Conservation (phyloP, 2,113 vertebrate genomes). For the Phyllopteryx taeniolatus region DNA sequence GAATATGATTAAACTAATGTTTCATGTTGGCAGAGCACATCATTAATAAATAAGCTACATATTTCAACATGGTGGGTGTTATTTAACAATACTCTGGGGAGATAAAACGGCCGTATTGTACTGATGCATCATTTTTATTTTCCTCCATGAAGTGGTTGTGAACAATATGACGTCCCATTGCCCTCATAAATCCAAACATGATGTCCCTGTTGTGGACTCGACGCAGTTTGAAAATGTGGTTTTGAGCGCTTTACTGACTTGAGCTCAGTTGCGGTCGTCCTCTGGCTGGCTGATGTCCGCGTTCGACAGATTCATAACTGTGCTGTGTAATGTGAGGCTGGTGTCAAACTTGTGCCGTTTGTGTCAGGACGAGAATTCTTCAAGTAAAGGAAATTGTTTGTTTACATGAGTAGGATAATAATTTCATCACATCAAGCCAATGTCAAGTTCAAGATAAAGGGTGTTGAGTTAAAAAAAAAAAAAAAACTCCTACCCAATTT, state of each 20-base stretch:
- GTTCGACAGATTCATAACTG: not conserved
- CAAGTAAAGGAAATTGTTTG: not conserved
- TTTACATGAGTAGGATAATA: not conserved
- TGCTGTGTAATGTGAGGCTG: not conserved
- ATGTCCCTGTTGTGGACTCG: conserved; percentile 3
- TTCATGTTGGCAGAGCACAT: not conserved
- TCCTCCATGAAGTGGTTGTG: not conserved
- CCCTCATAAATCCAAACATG: conserved; percentile 27
- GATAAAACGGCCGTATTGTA: not conserved
- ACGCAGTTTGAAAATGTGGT: conserved; percentile 25
- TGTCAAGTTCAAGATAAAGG: no score
- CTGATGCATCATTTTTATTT: conserved; percentile 23
- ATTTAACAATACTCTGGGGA: not conserved
- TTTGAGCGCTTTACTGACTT: conserved; percentile 3
- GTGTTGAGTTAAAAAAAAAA: not conserved
- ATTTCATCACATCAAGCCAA: not conserved
- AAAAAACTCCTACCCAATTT: no score
- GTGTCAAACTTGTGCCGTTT: not conserved
- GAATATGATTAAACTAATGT: not conserved
- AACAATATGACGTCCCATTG: not conserved
- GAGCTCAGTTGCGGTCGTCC: conserved; percentile 4
- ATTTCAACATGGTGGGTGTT: not conserved
- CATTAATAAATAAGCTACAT: conserved; percentile 8
- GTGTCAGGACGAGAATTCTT: not conserved
- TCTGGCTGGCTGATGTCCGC: not conserved